Conservation (phyloP, 2,113 vertebrate genomes). For the Heterocephalus glaber region DNA sequence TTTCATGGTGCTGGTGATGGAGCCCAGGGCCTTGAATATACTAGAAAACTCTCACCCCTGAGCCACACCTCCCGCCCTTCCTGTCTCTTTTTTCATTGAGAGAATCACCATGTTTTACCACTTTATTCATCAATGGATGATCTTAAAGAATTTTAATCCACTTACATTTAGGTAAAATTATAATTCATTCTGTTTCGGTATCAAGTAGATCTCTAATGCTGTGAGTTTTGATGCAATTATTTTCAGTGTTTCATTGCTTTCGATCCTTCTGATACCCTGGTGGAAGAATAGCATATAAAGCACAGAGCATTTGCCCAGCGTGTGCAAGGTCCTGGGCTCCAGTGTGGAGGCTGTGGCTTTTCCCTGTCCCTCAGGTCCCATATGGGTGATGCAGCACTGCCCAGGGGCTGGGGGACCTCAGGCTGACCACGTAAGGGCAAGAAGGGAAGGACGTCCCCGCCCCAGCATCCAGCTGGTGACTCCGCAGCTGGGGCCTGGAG, state of each 20-base stretch:
- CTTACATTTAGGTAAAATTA: not conserved
- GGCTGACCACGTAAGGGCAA: too few species aligned
- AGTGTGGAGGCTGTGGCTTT: fast-evolving
- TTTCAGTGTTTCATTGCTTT: not conserved
- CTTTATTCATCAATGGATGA: not conserved
- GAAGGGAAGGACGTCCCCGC: too few species aligned
- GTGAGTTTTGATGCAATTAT: not conserved
- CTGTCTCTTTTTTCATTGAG: not conserved
- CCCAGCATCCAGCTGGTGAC: not conserved
- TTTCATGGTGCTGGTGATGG: not conserved
- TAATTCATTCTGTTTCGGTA: not conserved
- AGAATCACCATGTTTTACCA: not conserved
- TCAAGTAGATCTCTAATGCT: not conserved
- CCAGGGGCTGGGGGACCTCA: too few species aligned
- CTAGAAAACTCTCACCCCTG: not conserved
- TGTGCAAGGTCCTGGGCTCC: not conserved
- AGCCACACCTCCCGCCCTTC: not conserved
- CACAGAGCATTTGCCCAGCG: not conserved
- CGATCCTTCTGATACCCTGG: not conserved
- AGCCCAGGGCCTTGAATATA: not conserved
- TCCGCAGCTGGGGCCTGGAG: not conserved
- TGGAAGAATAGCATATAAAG: fast-evolving
- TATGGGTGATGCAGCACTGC: not conserved
- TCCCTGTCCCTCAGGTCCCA: too few species aligned
- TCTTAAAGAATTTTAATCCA: not conserved